phyloP scores from a whole-genome alignment of 2,888 invertebrate genomes.

The Drosophila barbarae region DNA sequence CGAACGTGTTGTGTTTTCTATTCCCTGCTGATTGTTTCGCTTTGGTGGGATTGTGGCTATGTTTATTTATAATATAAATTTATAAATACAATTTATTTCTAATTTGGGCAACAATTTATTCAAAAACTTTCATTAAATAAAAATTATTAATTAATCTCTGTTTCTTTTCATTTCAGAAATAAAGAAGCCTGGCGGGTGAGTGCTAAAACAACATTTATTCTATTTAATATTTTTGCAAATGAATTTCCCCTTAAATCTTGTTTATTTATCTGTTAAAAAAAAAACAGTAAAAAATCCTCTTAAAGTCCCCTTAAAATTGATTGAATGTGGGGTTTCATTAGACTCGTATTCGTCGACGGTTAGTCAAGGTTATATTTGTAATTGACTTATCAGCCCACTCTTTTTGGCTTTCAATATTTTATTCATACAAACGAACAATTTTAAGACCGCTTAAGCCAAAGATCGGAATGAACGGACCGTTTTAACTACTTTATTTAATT shows the following conservation, averaged over 20 bases:
- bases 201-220: background rate
- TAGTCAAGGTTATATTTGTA: constrained; percentile 31
- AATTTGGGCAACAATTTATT: background rate
- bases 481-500: constrained; percentile 21
- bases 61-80: background rate
- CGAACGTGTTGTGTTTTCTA: too few species aligned
- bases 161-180: background rate
- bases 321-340: constrained; percentile 4
- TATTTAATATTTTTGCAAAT: background rate
- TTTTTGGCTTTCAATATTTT: constrained; percentile 15
- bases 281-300: too few species aligned
- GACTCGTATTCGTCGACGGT: background rate
- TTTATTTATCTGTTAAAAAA: background rate
- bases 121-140: too few species aligned
- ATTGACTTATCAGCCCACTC: constrained; percentile 40
- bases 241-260: background rate
- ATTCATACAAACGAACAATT: background rate
- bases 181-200: background rate
- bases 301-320: background rate
- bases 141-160: background rate
- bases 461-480: background rate
- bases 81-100: background rate
- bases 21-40: too few species aligned
- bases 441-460: constrained; percentile 15
- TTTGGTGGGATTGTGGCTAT: too few species aligned